Percentiles rank a stretch among this genome's conserved stretches.
These are phyloP conservation scores for Brenthis hecate DNA, from an alignment of 2,888 invertebrate species.

Conservation along the genomic window DNA sequence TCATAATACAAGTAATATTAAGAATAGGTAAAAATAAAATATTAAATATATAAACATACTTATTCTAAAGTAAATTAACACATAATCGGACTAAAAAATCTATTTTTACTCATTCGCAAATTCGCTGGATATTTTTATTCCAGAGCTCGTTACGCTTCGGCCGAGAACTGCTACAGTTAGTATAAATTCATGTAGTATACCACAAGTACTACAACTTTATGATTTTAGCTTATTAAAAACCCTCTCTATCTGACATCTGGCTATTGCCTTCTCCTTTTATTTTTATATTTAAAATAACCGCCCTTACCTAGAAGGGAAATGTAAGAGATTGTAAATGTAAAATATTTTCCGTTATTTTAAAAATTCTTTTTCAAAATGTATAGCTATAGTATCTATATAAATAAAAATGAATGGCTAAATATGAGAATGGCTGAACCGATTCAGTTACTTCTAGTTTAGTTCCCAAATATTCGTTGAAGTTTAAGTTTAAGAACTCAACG, in stretches of 20 bases:
- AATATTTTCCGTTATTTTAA: too few species aligned
- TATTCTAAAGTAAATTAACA: not conserved
- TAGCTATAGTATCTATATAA: too few species aligned
- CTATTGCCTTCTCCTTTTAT: not conserved
- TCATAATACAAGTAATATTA: too few species aligned
- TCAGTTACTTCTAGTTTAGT: too few species aligned
- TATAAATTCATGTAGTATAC: constrained; percentile 49
- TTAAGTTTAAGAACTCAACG: too few species aligned
- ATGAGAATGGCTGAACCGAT: too few species aligned
- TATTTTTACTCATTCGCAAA: constrained; percentile 18
- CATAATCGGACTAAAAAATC: constrained; percentile 10
- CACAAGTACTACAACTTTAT: constrained; percentile 33
- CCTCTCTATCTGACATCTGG: constrained; percentile 14
- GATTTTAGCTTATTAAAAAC: constrained; percentile 26
- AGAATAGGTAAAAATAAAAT: not conserved
- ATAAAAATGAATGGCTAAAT: too few species aligned
- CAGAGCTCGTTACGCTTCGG: constrained; percentile 48
- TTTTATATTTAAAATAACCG: not conserved
- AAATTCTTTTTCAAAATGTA: too few species aligned
- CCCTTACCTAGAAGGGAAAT: too few species aligned
- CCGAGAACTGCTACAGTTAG: constrained; percentile 52
- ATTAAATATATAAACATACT: not conserved
- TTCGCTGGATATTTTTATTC: constrained; percentile 52
- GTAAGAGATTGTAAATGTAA: too few species aligned
- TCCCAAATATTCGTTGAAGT: too few species aligned